These are phyloP conservation scores for Callithrix jacchus DNA, from an alignment of 2,113 vertebrate species.

Conservation along the genomic window DNA sequence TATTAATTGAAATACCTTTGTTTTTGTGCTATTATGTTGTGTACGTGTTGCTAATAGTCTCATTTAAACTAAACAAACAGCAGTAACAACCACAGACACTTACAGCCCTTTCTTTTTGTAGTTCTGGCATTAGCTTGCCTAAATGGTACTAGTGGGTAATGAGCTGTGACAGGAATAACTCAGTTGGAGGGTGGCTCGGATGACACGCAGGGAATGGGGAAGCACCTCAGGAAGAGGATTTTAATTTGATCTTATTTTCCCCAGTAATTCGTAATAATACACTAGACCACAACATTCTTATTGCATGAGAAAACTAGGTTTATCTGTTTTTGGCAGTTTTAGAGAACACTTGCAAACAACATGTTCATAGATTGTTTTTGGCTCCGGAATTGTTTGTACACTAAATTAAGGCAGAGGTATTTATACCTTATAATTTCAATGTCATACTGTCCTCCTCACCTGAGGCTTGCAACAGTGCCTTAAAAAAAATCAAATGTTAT, in stretches of 20 bases:
- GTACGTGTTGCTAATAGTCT: background rate
- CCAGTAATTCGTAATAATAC: constrained; percentile 1
- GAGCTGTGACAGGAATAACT: background rate
- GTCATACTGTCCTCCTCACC: background rate
- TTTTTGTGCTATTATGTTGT: background rate
- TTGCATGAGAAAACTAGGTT: background rate
- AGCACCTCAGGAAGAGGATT: background rate
- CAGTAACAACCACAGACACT: background rate
- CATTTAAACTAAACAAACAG: background rate
- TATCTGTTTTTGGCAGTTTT: constrained; percentile 12
- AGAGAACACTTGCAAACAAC: background rate
- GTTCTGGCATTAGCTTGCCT: background rate
- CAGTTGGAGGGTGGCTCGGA: background rate
- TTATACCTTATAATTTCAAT: constrained; percentile 46
- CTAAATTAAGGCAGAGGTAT: constrained; percentile 43
- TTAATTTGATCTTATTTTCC: constrained; percentile 31
- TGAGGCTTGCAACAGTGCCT: constrained; percentile 27
- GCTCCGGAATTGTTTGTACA: background rate
- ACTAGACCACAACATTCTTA: background rate
- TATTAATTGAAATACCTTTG: background rate
- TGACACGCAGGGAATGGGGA: background rate
- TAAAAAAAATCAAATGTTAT: constrained; percentile 43
- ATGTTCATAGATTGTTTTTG: constrained; percentile 20
- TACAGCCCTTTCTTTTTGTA: background rate
- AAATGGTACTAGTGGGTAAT: background rate